Base-by-base conservation (phyloP, 2,113 vertebrate species). In the Eptesicus fuscus region DNA sequence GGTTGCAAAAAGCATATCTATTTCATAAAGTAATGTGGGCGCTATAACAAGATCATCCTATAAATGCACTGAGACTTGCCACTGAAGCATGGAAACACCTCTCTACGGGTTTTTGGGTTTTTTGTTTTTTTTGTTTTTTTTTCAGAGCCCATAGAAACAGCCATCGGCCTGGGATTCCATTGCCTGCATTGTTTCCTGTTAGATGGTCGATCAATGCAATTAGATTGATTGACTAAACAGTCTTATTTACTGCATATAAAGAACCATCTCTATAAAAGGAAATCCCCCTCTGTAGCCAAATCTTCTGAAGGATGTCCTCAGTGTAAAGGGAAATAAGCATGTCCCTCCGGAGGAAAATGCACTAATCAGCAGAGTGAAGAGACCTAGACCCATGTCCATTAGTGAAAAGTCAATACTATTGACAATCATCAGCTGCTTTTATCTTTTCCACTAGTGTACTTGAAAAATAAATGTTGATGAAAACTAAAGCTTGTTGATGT, bases 401-500 rank as follows among this genome's bases (percentile, higher is more conserved):
- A 92, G 74, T 76, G 8, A 59, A 35, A 88, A 85, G 56, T 91
- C 67, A 90, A 0, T 83, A 30, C 30, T 95, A 86, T 61, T 94
- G 91, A 88, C 7, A 51, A 28, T 73, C 79, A 96, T 77, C 42
- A 73, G 86, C 49, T 91, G 78, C 70, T 96, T 95, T 95, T 90
- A 96, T 91, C 40, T 51, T 90, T 88, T 97, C 13, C 30, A 88
- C 56, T 42, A 37, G n/a, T 40, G 49, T 37, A 85, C 96, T 91
- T 88, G 90, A 90, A 61, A 88, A 91, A 89, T 94, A 94, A 85
- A 93, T 56, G 80, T 73, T 69, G 59, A 83, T 88, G 42, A 93
- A 40, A 92, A 82, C 20, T 88, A 88, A 93, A 84, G 5, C 30
- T 30, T 85, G 5, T 78, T 93, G 44, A 83, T 65, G 40, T 85